phyloP scores from a whole-genome alignment of 37 sponge, comb jelly and placozoan species.

The Dysidea cf. avara region DNA sequence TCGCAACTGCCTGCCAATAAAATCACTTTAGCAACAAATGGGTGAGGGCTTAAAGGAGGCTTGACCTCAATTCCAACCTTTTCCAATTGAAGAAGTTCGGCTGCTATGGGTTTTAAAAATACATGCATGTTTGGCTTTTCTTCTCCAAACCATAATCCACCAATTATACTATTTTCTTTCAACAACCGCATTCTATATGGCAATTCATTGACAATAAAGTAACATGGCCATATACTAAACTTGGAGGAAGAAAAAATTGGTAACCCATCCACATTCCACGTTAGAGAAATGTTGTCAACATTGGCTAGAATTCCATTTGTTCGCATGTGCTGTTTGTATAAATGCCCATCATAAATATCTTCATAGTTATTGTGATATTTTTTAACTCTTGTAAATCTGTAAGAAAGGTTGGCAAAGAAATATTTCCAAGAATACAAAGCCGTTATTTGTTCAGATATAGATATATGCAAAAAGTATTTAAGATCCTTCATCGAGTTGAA shows the following conservation, averaged over 20 bases:
- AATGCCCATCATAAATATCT: slow-evolving; percentile 3
- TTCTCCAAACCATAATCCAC: slow-evolving; percentile 9
- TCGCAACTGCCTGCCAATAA: neutral
- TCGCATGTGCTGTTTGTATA: neutral
- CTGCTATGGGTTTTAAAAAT: slow-evolving; percentile 1
- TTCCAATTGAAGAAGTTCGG: neutral
- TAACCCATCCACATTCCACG: slow-evolving; percentile 12
- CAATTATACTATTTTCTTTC: slow-evolving; percentile 2
- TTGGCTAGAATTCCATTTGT: neutral
- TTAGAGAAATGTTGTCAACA: neutral
- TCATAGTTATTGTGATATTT: neutral
- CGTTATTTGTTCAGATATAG: neutral
- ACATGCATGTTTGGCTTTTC: slow-evolving; percentile 8
- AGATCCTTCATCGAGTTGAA: neutral
- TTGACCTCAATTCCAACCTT: neutral
- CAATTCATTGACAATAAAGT: slow-evolving; percentile 2
- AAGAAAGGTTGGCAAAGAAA: too few relatives aligned
- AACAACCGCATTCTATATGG: slow-evolving; percentile 3
- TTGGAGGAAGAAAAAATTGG: slow-evolving; percentile 3
- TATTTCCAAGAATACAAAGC: too few relatives aligned
- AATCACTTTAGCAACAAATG: neutral
- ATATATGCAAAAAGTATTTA: slow-evolving; percentile 7
- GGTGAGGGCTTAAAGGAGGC: too few relatives aligned
- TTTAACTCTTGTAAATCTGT: too few relatives aligned
- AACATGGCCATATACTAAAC: slow-evolving; percentile 2